phyloP scores from a whole-genome alignment of 1,140 invertebrate genomes.

The Drosophila santomea region DNA sequence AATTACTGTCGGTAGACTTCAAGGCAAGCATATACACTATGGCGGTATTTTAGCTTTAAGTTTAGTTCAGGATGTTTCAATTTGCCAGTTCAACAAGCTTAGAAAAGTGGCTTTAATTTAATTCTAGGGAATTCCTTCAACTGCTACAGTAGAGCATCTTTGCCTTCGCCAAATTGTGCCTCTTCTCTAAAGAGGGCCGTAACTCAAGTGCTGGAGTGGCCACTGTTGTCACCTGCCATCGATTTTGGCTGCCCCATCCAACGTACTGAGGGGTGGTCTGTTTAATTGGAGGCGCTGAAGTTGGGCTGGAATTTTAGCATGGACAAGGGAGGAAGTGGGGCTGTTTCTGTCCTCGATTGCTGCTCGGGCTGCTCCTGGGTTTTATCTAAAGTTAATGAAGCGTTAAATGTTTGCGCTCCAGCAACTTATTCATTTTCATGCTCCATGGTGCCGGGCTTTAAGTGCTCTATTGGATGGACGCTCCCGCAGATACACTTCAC shows the following conservation, averaged over 20 bases:
- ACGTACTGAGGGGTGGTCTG: constrained; percentile 13
- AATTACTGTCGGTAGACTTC: neutral
- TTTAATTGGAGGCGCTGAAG: constrained; percentile 58
- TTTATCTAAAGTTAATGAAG: constrained; percentile 83
- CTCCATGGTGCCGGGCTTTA: constrained; percentile 68
- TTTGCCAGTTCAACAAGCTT: too few species aligned
- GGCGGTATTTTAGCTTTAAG: neutral
- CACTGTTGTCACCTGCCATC: constrained; percentile 66
- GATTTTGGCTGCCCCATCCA: constrained; percentile 54
- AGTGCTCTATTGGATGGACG: constrained; percentile 74
- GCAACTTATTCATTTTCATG: constrained; percentile 82
- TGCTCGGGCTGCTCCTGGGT: constrained; percentile 50
- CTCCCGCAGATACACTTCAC: constrained; percentile 31
- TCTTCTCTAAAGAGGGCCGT: constrained; percentile 21
- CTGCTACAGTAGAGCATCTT: neutral
- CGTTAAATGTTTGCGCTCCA: constrained; percentile 82
- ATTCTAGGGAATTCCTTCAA: too few species aligned
- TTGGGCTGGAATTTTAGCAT: constrained; percentile 28
- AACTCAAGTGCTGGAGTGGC: constrained; percentile 48
- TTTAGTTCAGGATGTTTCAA: too few species aligned
- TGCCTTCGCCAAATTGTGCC: neutral
- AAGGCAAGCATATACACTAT: neutral
- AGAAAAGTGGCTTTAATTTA: too few species aligned
- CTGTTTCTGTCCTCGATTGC: constrained; percentile 3
- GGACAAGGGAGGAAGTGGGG: neutral